Percentiles rank a stretch among this genome's conserved stretches.
Conservation (phyloP, 2,888 invertebrate genomes). For the Zhengitettix transpicula region DNA sequence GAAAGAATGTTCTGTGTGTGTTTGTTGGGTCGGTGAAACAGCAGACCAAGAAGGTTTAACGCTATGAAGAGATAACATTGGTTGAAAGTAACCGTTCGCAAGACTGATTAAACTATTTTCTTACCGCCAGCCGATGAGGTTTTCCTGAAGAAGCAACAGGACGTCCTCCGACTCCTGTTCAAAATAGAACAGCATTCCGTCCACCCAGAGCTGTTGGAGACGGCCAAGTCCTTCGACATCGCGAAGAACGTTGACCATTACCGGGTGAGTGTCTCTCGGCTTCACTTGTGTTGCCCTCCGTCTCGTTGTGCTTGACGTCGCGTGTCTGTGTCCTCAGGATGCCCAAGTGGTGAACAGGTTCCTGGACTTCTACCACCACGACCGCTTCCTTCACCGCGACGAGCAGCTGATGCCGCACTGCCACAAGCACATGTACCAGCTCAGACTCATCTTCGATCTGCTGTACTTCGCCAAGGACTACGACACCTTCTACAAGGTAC, state of each 20-base stretch:
- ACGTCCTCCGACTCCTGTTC: conserved; percentile 39
- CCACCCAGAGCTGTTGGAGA: conserved; percentile 32
- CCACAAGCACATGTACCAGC: conserved; percentile 28
- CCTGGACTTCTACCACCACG: neutral
- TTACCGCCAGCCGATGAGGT: conserved; percentile 39
- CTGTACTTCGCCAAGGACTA: conserved; percentile 43
- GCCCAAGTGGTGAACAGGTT: neutral
- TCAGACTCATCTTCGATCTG: conserved; percentile 32
- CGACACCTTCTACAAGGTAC: conserved; percentile 35
- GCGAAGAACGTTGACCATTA: conserved; percentile 28
- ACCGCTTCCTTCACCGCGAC: conserved; percentile 24
- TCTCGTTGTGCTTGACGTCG: too few relatives aligned
- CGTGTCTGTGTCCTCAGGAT: neutral
- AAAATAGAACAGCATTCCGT: conserved; percentile 45
- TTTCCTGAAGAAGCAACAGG: conserved; percentile 35
- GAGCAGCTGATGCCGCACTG: conserved; percentile 31
- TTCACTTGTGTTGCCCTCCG: too few relatives aligned
- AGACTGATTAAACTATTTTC: too few relatives aligned
- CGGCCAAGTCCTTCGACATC: conserved; percentile 39
- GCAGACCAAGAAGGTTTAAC: too few relatives aligned
- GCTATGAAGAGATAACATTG: too few relatives aligned
- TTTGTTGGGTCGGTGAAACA: too few relatives aligned
- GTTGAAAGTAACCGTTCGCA: too few relatives aligned
- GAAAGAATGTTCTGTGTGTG: too few relatives aligned
- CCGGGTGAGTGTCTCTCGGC: neutral